A percentile compares a stretch with the other conserved stretches of the same genome.
Conservation (phyloP, 2,888 invertebrate species). For the Polydrusus cervinus region DNA sequence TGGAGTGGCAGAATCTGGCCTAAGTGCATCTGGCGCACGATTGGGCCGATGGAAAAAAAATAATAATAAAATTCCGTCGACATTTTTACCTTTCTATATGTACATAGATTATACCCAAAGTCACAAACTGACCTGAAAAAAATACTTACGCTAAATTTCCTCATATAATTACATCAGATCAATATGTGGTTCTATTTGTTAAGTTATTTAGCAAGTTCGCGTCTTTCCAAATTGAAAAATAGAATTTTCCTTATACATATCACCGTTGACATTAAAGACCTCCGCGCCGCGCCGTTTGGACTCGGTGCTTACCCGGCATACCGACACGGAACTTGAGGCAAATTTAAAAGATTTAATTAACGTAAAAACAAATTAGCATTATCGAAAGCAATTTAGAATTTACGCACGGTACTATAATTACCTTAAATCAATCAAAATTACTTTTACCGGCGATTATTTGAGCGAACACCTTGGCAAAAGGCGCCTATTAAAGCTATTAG, state of each 20-base stretch:
- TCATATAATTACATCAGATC: background rate
- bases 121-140: too few relatives aligned
- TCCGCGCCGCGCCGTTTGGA: conserved; percentile 9
- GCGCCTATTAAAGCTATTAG: conserved; percentile 41
- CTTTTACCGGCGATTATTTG: conserved; percentile 50
- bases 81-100: too few relatives aligned
- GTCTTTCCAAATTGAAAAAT: conserved; percentile 24
- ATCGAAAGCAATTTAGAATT: conserved; percentile 52
- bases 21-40: too few relatives aligned
- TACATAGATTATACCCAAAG: too few relatives aligned
- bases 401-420: conserved; percentile 50
- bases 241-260: conserved; percentile 28
- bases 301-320: conserved; percentile 21
- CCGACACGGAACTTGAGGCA: conserved; percentile 25
- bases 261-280: conserved; percentile 31
- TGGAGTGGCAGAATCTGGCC: too few relatives aligned
- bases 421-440: conserved; percentile 56
- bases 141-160: background rate
- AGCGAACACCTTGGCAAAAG: conserved; percentile 42
- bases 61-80: too few relatives aligned
- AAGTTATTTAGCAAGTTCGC: background rate
- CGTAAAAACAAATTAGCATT: conserved; percentile 51
- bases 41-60: too few relatives aligned
- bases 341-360: conserved; percentile 48
- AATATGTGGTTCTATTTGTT: background rate